Percentiles rank a stretch among this genome's conserved stretches.
phyloP scores from a whole-genome alignment of 2,113 vertebrate genomes.

The Indicator indicator region DNA sequence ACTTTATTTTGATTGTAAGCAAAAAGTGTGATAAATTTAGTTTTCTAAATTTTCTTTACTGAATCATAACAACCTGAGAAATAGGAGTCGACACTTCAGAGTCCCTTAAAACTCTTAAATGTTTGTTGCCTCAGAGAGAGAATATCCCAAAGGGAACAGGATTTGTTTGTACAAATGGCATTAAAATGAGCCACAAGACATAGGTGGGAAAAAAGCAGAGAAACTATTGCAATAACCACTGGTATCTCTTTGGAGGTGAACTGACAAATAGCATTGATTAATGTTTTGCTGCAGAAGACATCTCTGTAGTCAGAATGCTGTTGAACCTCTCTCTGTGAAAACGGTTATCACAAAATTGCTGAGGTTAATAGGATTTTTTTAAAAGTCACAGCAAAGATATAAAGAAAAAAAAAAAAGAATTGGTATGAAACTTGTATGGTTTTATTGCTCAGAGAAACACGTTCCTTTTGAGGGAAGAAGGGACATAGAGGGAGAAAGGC shows the following conservation, averaged over 20 bases:
- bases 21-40: not conserved
- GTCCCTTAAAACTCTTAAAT: not conserved
- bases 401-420: not conserved
- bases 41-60: not conserved
- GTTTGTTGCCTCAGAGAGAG: not conserved
- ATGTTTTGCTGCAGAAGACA: not conserved
- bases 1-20: not conserved
- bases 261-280: not conserved
- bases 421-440: fast-evolving
- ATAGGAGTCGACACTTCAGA: not conserved
- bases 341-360: not conserved
- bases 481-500: not conserved
- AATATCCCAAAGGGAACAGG: not conserved
- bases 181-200: not conserved
- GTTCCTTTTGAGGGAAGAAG: not conserved
- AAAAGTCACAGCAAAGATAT: not conserved
- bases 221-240: not conserved
- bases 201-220: not conserved
- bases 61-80: not conserved
- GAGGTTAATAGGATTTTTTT: not conserved
- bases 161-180: not conserved
- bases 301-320: not conserved
- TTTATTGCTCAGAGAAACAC: not conserved
- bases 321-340: not conserved
- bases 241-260: not conserved